Base-by-base conservation (phyloP, 2,797 vertebrate species). In the Helostoma temminkii region DNA sequence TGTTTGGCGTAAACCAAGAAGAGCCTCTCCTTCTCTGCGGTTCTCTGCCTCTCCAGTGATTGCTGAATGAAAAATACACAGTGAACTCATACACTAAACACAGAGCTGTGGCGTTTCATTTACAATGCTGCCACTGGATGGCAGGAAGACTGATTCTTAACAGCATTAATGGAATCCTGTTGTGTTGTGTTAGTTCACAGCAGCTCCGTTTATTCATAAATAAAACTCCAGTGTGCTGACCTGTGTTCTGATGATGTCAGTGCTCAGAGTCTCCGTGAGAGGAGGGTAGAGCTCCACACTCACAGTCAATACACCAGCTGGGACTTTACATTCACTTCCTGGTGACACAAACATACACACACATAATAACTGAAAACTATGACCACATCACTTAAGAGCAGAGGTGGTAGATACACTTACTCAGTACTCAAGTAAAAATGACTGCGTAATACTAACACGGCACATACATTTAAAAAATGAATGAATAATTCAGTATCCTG, bases 1-100 rank as follows among this genome's bases (percentile, higher is more conserved):
- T 98, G 98, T 69, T 99, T 99, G 63, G 97, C 97, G 82, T 99
- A 99, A 4, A 98, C 94, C 72, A 99, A 90, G 92, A 98, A 99
- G 30, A 99, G 90, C 2, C 98, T 91, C 47, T 99, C 98, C 87
- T 95, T 98, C 89, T 99, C 98, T 26, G 97, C 95, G 0, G 94
- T 95, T 91, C 95, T 96, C 87, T 97, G 95, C 48, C 91, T 95
- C 89, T 99, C 98, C 84, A 99, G 90, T 36, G 96, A 90, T 94
- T 96, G 94, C 98, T 99, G 88, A 11, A 89, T 65, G 81, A 59
- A 59, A 55, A 64, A 25, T 6, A 46, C 10, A 82, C 43, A 15
- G 18, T 72, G 25, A 75, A 21, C 32, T 66, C n/a, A 64, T 8
- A 10, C 3, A 9, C 22, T 61, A 30, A 22, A 39, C 12, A 53